Conservation (phyloP, 2,888 invertebrate genomes). For the Diaperis boleti region DNA sequence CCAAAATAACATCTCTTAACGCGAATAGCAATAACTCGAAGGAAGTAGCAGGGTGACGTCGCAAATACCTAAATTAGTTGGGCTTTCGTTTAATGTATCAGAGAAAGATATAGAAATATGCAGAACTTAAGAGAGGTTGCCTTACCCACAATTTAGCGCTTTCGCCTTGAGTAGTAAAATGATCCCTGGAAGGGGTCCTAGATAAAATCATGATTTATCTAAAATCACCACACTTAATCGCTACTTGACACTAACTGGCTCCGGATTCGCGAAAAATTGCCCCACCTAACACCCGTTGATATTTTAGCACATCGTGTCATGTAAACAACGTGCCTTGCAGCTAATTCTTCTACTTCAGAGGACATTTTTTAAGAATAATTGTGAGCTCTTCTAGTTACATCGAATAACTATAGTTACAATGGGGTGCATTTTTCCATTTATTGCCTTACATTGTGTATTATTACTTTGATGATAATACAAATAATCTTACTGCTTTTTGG, state of each 20-base stretch:
- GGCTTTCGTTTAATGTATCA: no score
- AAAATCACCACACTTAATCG: constrained; percentile 53
- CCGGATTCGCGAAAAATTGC: constrained; percentile 52
- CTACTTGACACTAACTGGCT: constrained; percentile 56
- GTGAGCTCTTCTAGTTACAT: no score
- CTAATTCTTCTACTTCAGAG: constrained; percentile 1
- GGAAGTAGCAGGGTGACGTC: no score
- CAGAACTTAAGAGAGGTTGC: neutral
- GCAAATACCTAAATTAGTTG: no score
- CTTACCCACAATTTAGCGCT: constrained; percentile 64
- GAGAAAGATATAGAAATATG: no score
- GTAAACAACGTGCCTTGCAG: constrained; percentile 40
- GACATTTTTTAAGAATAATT: neutral
- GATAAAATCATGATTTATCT: constrained; percentile 60
- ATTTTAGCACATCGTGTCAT: constrained; percentile 40
- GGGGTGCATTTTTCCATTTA: no score
- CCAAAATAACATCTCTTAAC: no score
- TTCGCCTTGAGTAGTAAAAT: constrained; percentile 57
- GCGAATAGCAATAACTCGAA: no score
- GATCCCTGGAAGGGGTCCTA: constrained; percentile 56
- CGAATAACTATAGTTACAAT: no score
- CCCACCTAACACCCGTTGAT: constrained; percentile 46
- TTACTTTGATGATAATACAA: no score
- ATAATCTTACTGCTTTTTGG: no score
- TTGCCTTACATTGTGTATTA: no score